These are phyloP conservation scores for Drosophila recens DNA, from an alignment of 2,888 invertebrate species.

Conservation along the genomic window DNA sequence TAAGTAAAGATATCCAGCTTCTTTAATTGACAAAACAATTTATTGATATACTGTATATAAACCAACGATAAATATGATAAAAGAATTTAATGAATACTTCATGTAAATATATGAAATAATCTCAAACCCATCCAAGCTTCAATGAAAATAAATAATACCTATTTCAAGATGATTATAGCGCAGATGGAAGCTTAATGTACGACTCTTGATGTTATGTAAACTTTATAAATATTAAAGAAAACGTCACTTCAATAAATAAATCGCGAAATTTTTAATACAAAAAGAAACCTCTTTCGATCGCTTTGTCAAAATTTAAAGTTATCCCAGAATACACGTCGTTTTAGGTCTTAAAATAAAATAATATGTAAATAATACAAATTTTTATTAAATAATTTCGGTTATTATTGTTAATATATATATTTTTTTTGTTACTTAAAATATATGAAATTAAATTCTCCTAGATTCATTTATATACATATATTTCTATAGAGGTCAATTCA, in stretches of 20 bases:
- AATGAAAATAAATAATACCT: not conserved
- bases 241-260: not conserved
- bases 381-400: not conserved
- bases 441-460: not conserved
- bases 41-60: not conserved
- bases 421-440: not conserved
- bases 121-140: too few species aligned
- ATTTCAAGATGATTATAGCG: not conserved
- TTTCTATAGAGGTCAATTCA: constrained; percentile 1
- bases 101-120: not conserved
- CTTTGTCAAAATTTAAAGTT: not conserved
- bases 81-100: not conserved
- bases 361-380: not conserved
- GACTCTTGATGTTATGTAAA: not conserved
- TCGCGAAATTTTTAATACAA: not conserved
- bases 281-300: not conserved
- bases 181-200: not conserved
- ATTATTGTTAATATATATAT: not conserved
- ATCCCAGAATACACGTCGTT: not conserved
- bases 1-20: too few species aligned
- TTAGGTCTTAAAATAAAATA: not conserved
- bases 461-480: not conserved
- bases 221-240: not conserved
- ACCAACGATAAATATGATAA: not conserved
- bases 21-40: not conserved